Evolutionary conservation across 2,797 vertebrate genomes (phyloP).

Genomic region (Lepilemur septentrionalis): DNA sequence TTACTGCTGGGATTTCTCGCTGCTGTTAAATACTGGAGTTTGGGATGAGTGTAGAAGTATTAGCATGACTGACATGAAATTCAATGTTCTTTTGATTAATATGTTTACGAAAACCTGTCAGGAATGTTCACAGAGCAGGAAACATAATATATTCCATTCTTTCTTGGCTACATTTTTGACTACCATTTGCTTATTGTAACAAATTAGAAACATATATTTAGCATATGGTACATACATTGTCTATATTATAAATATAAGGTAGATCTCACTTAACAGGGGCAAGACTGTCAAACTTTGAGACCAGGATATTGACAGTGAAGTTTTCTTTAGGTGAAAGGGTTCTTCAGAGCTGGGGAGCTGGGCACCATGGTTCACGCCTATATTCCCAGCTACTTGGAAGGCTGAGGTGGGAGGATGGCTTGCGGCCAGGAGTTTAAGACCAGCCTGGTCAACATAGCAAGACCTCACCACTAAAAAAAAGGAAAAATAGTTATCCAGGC

Average conservation of each 20-base stretch:
- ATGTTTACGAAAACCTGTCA: not conserved
- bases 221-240: not conserved
- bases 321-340: not conserved
- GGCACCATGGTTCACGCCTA: not conserved
- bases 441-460: not conserved
- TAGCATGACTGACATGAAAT: not conserved
- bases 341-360: not conserved
- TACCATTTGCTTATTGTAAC: not conserved
- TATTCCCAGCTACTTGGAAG: not conserved
- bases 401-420: not conserved
- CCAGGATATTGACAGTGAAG: not conserved
- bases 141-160: not conserved
- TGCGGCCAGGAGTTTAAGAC: not conserved
- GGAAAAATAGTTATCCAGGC: not conserved
- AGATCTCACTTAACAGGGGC: not conserved
- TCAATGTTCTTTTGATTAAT: not conserved
- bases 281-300: not conserved
- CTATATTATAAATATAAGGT: not conserved
- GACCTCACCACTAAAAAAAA: not conserved
- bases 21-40: not conserved
- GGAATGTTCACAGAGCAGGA: not conserved
- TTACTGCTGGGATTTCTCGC: not conserved
- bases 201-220: not conserved
- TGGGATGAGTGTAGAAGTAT: not conserved
- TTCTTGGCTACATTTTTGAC: constrained; percentile 16